phyloP scores from a whole-genome alignment of 2,113 vertebrate genomes.

The Notothenia rossii region DNA sequence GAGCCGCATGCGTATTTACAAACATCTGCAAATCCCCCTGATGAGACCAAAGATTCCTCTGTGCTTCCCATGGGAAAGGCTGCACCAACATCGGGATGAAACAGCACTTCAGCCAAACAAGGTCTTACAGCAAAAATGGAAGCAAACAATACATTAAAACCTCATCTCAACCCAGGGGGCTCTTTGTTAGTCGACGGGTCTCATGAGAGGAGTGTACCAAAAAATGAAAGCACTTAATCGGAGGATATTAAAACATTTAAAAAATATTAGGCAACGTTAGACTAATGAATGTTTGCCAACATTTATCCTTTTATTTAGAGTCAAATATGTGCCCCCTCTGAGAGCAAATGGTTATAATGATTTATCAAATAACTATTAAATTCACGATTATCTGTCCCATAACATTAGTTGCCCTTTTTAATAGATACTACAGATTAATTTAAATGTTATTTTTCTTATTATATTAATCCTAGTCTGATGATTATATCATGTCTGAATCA shows the following conservation, averaged over 20 bases:
- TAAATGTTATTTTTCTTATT: neutral
- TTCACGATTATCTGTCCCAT: neutral
- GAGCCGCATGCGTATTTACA: conserved; percentile 58
- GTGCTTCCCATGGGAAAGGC: conserved; percentile 64
- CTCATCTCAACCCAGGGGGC: conserved; percentile 5
- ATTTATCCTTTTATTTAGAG: conserved; percentile 25
- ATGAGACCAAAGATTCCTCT: conserved; percentile 59
- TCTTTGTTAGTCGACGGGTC: neutral
- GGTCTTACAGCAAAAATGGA: conserved; percentile 24
- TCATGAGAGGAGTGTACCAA: neutral
- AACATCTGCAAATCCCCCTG: conserved; percentile 68
- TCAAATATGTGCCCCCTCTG: neutral
- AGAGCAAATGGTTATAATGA: neutral
- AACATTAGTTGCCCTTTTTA: neutral
- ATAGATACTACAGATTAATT: neutral
- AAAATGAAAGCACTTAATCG: neutral
- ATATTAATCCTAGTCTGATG: neutral
- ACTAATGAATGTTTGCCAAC: conserved; percentile 2
- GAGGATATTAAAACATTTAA: conserved; percentile 8
- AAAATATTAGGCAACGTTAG: neutral
- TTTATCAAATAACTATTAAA: conserved; percentile 23
- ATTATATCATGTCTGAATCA: conserved; percentile 1
- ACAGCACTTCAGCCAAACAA: conserved; percentile 49
- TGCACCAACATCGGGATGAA: conserved; percentile 36
- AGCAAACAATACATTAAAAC: conserved; percentile 37